Conservation (phyloP, 2,888 invertebrate genomes). For the Syrphus vitripennis region DNA sequence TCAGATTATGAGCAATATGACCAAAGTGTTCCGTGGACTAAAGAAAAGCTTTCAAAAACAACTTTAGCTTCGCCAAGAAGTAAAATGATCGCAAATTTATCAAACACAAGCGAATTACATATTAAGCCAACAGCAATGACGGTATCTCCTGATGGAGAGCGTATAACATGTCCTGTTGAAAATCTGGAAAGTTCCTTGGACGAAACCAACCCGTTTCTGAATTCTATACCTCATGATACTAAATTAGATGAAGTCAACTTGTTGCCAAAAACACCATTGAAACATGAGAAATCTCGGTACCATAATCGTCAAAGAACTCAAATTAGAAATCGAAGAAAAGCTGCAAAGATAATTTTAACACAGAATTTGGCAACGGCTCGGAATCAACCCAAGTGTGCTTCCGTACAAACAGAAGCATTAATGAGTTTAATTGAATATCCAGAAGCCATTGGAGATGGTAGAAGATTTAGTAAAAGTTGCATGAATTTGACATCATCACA, state of each 20-base stretch:
- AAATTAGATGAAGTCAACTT: background rate
- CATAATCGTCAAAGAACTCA: background rate
- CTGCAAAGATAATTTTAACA: conserved; percentile 1
- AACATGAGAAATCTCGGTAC: background rate
- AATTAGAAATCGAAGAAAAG: background rate
- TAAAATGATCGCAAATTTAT: background rate
- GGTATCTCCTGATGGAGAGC: conserved; percentile 34
- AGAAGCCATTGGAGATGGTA: conserved; percentile 35
- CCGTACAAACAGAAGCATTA: conserved; percentile 25
- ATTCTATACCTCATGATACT: background rate
- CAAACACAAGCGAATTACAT: background rate
- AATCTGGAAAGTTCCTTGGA: background rate
- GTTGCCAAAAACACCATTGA: background rate
- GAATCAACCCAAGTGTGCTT: background rate
- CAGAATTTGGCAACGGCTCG: background rate
- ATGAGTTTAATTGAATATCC: background rate
- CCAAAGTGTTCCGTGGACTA: background rate
- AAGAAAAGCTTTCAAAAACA: background rate
- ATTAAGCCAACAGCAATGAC: background rate
- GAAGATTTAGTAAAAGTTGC: background rate
- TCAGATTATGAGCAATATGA: background rate
- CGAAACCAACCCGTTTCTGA: conserved; percentile 35
- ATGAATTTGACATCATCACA: background rate
- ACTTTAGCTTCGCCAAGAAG: background rate
- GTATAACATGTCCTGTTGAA: conserved; percentile 26